phyloP scores from a whole-genome alignment of 2,797 vertebrate genomes.

The Danio aesculapii region DNA sequence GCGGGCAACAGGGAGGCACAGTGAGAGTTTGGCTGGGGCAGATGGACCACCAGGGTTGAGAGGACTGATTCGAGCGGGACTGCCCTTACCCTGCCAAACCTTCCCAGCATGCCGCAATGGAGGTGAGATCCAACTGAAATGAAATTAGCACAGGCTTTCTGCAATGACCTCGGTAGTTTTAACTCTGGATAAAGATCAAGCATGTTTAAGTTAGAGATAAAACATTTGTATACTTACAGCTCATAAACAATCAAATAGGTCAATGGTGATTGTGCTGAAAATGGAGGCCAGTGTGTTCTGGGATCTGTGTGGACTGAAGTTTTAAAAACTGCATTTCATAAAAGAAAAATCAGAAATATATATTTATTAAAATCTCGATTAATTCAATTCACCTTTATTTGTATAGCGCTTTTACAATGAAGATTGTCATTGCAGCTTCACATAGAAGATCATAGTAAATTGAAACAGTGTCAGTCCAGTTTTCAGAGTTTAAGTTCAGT shows the following conservation, averaged over 20 bases:
- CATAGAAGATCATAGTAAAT: too few relatives aligned
- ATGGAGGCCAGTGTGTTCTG: not conserved
- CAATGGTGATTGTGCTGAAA: not conserved
- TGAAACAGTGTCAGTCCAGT: too few relatives aligned
- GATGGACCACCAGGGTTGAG: constrained; percentile 79
- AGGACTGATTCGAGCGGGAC: constrained; percentile 80
- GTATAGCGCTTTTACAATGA: too few relatives aligned
- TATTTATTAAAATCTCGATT: too few relatives aligned
- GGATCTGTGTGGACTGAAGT: not conserved
- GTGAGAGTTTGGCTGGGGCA: constrained; percentile 76
- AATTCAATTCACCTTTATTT: too few relatives aligned
- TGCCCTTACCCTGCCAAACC: constrained; percentile 91
- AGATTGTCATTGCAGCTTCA: too few relatives aligned
- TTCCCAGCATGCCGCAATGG: constrained; percentile 92
- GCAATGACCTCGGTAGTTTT: constrained; percentile 24
- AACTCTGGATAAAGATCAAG: constrained; percentile 5
- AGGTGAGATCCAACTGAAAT: constrained; percentile 73
- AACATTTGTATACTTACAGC: not conserved
- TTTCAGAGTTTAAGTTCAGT: too few relatives aligned
- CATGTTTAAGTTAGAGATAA: not conserved
- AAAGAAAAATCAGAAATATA: too few relatives aligned
- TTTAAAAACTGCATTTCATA: not conserved
- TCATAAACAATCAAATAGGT: not conserved
- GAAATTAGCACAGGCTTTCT: constrained; percentile 1
- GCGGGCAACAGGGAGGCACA: constrained; percentile 80